Evolutionary conservation across 2,888 invertebrate genomes (phyloP).

Genomic region (Globia sparganii): DNA sequence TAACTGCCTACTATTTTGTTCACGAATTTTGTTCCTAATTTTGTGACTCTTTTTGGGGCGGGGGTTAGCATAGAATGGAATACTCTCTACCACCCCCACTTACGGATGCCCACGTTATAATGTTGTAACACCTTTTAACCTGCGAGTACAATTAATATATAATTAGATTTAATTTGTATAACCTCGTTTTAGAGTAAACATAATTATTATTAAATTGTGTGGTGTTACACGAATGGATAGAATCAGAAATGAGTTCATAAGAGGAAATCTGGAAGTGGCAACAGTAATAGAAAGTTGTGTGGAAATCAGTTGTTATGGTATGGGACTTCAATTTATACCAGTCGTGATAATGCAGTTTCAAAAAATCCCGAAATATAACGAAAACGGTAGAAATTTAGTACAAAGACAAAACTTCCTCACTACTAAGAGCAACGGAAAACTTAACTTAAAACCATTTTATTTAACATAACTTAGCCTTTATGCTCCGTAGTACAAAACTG

Average conservation of each 20-base stretch:
- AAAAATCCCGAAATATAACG: not conserved
- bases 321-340: not conserved
- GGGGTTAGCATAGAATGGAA: too few relatives aligned
- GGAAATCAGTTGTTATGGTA: not conserved
- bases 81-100: too few relatives aligned
- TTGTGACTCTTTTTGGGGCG: not conserved
- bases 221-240: too few relatives aligned
- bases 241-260: not conserved
- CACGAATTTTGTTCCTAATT: not conserved
- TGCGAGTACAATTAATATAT: not conserved
- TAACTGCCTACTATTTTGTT: not conserved
- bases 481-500: conserved; percentile 61
- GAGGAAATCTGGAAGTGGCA: not conserved
- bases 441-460: conserved; percentile 57
- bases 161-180: not conserved
- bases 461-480: conserved; percentile 53
- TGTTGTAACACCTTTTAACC: not conserved
- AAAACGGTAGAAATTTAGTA: not conserved
- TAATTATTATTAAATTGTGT: not conserved
- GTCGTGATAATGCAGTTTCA: not conserved
- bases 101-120: not conserved
- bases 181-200: not conserved
- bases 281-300: not conserved
- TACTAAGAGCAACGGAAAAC: conserved; percentile 52
- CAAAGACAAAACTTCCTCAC: conserved; percentile 21